phyloP scores from a whole-genome alignment of 2,888 invertebrate species.

The Chalcosyrphus nemorum region DNA sequence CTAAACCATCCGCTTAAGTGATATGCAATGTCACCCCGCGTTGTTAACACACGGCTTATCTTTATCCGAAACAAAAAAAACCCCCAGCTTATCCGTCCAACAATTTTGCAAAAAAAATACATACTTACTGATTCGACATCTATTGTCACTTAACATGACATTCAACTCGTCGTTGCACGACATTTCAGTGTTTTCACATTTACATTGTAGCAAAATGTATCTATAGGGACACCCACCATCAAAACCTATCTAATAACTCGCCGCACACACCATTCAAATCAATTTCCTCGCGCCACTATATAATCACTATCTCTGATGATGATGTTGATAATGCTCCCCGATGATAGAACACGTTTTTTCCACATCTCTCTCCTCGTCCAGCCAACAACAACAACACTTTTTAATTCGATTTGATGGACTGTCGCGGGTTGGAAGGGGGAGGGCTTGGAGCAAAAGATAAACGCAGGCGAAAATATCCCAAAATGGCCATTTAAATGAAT shows the following conservation, averaged over 20 bases:
- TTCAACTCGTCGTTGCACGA: slow-evolving; percentile 37
- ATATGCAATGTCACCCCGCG: slow-evolving; percentile 23
- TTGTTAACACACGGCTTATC: slow-evolving; percentile 50
- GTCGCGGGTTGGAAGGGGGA: too few relatives aligned
- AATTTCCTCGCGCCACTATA: slow-evolving; percentile 58
- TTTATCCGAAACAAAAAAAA: background rate
- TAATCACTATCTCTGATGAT: slow-evolving; percentile 54
- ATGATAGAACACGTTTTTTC: slow-evolving; percentile 45
- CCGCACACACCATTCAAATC: slow-evolving; percentile 57
- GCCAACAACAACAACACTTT: too few relatives aligned
- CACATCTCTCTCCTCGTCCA: slow-evolving; percentile 12
- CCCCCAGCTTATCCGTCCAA: background rate
- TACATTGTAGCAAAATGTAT: slow-evolving; percentile 32
- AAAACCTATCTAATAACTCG: slow-evolving; percentile 34
- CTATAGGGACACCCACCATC: background rate
- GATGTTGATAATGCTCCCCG: slow-evolving; percentile 40
- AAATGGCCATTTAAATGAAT: slow-evolving; percentile 70
- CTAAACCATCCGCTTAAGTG: slow-evolving; percentile 17
- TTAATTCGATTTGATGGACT: slow-evolving; percentile 36
- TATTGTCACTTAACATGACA: slow-evolving; percentile 64
- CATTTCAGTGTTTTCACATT: slow-evolving; percentile 48
- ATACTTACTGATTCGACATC: slow-evolving; percentile 42
- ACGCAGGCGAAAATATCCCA: slow-evolving; percentile 63
- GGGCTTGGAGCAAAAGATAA: slow-evolving; percentile 4
- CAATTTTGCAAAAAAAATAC: background rate